A percentile compares a stretch with the other conserved stretches of the same genome.
Conservation (phyloP, 2,888 invertebrate species). For the Ecliptopera silaceata region DNA sequence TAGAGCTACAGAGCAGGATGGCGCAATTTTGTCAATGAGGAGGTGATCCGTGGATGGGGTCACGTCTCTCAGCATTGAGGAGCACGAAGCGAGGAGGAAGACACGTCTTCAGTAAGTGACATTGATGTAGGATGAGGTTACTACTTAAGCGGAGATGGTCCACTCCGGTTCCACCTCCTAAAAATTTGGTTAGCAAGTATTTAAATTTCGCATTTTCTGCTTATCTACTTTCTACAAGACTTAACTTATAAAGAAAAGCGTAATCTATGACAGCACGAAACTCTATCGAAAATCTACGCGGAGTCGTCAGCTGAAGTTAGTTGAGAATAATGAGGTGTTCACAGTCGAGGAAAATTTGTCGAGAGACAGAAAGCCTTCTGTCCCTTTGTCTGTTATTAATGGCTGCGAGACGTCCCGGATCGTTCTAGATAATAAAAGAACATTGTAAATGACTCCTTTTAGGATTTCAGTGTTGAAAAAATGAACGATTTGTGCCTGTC, state of each 20-base stretch:
- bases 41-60: too few relatives aligned
- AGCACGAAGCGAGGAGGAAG: too few relatives aligned
- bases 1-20: too few relatives aligned
- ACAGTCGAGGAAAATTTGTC: conserved; percentile 51
- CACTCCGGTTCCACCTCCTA: too few relatives aligned
- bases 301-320: conserved; percentile 13
- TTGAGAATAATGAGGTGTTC: conserved; percentile 63
- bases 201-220: not conserved
- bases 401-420: conserved; percentile 45
- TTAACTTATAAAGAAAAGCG: not conserved
- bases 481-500: conserved; percentile 52
- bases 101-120: too few relatives aligned
- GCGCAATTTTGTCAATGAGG: too few relatives aligned
- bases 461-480: conserved; percentile 45
- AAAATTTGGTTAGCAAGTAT: too few relatives aligned
- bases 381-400: conserved; percentile 59
- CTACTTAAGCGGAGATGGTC: too few relatives aligned
- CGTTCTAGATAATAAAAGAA: conserved; percentile 57
- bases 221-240: not conserved
- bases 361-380: conserved; percentile 50
- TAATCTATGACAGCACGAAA: not conserved
- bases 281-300: not conserved
- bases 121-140: too few relatives aligned
- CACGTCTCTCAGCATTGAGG: too few relatives aligned
- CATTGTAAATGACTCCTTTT: conserved; percentile 56